Evolutionary conservation across 1,140 invertebrate species (phyloP).

Genomic region (Cyphomyrmex costatus): DNA sequence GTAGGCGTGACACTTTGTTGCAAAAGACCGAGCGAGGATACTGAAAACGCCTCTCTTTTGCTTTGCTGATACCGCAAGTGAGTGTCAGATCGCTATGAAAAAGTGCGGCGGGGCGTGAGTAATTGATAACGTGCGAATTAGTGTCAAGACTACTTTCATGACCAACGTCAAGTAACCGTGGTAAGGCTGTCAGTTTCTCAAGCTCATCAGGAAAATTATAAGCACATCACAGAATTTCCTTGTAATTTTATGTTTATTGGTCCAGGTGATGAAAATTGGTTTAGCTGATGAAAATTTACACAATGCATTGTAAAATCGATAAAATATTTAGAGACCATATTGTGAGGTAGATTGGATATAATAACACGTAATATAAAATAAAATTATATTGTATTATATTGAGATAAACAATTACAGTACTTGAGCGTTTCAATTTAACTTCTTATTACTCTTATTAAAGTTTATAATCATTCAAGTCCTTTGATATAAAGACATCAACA

Average conservation of each 20-base stretch:
- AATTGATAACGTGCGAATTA: constrained; percentile 70
- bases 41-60: not conserved
- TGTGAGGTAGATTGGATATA: not conserved
- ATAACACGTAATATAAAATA: not conserved
- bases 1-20: constrained; percentile 78
- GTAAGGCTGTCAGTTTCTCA: not conserved
- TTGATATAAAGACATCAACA: too few species aligned
- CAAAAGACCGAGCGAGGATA: constrained; percentile 41
- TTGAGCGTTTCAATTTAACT: not conserved
- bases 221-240: not conserved
- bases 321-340: not conserved
- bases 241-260: constrained; percentile 5
- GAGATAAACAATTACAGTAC: not conserved
- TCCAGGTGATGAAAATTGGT: not conserved
- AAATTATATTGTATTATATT: not conserved
- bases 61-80: not conserved
- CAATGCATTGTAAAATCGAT: not conserved
- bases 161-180: not conserved
- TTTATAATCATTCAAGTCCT: not conserved
- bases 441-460: not conserved
- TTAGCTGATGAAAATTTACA: not conserved
- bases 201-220: not conserved
- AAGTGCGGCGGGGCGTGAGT: constrained; percentile 24
- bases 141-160: constrained; percentile 66
- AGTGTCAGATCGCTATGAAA: constrained; percentile 15